Conservation (phyloP, 2,888 invertebrate genomes). For the Julus scanicus region DNA sequence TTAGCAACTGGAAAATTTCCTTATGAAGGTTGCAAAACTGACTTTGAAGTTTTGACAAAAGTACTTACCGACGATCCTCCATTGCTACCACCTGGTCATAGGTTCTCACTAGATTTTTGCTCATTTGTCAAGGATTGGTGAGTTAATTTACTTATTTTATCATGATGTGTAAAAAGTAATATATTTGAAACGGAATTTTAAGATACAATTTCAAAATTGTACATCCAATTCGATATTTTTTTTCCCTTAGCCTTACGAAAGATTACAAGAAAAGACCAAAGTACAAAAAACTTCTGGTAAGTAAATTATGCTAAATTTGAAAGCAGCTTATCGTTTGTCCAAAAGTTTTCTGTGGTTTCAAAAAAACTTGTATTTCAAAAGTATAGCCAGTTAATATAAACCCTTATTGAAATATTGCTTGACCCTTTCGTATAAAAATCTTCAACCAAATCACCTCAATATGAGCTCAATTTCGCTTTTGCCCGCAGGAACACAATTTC, state of each 20-base stretch:
- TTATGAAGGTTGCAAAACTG: constrained; percentile 92
- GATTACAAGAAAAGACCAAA: constrained; percentile 94
- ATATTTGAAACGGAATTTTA: no score
- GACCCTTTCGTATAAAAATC: no score
- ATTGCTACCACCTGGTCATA: constrained; percentile 78
- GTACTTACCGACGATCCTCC: constrained; percentile 92
- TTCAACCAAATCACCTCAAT: no score
- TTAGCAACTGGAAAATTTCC: constrained; percentile 97
- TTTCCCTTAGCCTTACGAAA: constrained; percentile 84
- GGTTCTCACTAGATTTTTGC: constrained; percentile 87
- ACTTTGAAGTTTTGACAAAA: constrained; percentile 95
- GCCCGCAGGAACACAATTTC: constrained; percentile 78
- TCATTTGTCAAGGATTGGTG: constrained; percentile 92
- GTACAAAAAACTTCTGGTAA: constrained; percentile 83
- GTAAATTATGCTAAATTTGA: constrained; percentile 58
- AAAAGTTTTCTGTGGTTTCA: background rate
- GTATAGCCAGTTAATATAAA: no score
- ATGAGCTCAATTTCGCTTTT: constrained; percentile 52
- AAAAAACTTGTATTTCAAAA: no score
- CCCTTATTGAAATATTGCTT: no score
- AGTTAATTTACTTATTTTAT: constrained; percentile 63
- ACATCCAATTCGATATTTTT: background rate
- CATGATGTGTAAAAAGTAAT: no score
- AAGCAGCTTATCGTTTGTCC: background rate
- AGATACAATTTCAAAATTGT: no score